Evolutionary conservation across 1,140 invertebrate genomes (phyloP).

Genomic region (Calephelis nemesis): DNA sequence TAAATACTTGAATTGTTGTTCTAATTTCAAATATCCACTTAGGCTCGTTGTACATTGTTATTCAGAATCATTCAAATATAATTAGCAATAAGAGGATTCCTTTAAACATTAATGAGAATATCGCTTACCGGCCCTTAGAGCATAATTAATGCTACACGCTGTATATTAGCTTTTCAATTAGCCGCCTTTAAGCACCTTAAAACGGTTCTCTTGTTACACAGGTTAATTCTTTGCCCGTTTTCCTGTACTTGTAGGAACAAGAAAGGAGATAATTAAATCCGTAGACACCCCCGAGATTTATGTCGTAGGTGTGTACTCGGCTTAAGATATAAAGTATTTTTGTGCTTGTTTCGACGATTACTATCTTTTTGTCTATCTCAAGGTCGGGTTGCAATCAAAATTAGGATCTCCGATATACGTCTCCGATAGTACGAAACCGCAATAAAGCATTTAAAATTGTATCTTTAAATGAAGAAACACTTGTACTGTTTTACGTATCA

Average conservation of each 20-base stretch:
- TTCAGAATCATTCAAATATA: conserved; percentile 31
- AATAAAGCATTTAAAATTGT: no score
- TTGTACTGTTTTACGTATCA: no score
- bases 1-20: background rate
- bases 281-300: conserved; percentile 50
- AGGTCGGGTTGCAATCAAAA: background rate
- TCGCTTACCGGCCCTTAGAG: conserved; percentile 60
- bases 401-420: background rate
- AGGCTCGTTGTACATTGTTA: conserved; percentile 8
- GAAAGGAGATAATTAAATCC: conserved; percentile 67
- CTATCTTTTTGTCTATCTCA: background rate
- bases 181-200: conserved; percentile 63
- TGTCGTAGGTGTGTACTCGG: conserved; percentile 33
- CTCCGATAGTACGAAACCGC: no score
- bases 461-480: no score
- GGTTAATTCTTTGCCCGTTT: conserved; percentile 43
- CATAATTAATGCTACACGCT: conserved; percentile 68
- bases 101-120: conserved; percentile 59
- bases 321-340: conserved; percentile 39
- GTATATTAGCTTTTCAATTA: conserved; percentile 75
- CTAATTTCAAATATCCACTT: background rate
- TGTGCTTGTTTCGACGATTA: conserved; percentile 5
- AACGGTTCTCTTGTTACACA: conserved; percentile 59
- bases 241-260: conserved; percentile 39
- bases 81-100: conserved; percentile 29